These are phyloP conservation scores for Tylochromis polylepis DNA, from an alignment of 2,113 vertebrate species.

Conservation along the genomic window DNA sequence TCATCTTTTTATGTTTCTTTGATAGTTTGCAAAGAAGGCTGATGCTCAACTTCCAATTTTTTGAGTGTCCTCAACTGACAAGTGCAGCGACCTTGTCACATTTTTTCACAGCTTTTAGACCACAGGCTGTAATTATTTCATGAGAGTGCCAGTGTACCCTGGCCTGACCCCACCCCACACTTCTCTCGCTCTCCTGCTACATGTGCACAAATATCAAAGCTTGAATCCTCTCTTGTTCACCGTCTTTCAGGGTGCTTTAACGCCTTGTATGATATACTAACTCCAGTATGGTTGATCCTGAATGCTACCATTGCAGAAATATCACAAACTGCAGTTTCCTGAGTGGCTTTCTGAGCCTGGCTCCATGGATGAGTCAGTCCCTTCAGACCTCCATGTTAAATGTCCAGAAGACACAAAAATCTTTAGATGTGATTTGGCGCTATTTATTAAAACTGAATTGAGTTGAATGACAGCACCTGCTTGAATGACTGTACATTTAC, in stretches of 20 bases:
- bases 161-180: neutral
- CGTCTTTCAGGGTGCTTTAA: neutral
- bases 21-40: constrained; percentile 8
- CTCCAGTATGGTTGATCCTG: neutral
- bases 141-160: neutral
- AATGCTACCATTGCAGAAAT: neutral
- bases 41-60: neutral
- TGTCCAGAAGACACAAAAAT: no score
- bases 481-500: no score
- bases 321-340: neutral
- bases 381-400: no score
- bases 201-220: neutral
- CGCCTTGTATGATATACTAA: neutral
- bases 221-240: accelerated
- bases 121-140: constrained; percentile 41
- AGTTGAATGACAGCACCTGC: no score
- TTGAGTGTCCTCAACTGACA: constrained; percentile 20
- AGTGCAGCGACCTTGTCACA: constrained; percentile 20
- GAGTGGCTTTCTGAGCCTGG: neutral
- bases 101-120: constrained; percentile 25
- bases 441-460: no score
- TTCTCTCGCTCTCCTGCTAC: neutral
- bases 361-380: no score
- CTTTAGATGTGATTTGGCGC: no score
- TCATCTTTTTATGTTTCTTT: constrained; percentile 31